Conservation (phyloP, 2,797 vertebrate species). For the Mastacembelus armatus region DNA sequence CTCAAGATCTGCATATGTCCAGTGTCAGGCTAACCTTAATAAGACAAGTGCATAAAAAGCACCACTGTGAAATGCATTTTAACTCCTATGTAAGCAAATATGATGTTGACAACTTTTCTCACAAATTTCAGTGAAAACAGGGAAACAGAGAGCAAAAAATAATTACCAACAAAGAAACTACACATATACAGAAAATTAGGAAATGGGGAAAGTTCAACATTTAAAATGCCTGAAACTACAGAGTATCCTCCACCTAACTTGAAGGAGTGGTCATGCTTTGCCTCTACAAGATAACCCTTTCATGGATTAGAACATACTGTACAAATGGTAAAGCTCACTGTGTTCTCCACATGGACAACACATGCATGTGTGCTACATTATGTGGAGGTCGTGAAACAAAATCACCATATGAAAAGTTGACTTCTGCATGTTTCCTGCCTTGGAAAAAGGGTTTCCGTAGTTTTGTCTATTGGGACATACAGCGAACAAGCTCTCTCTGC, state of each 20-base stretch:
- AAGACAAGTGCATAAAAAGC: background rate
- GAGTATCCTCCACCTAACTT: background rate
- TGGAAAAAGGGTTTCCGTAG: background rate
- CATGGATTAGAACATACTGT: slow-evolving; percentile 30
- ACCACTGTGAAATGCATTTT: background rate
- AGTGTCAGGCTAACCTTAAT: slow-evolving; percentile 30
- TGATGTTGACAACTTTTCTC: background rate
- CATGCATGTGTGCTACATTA: slow-evolving; percentile 4
- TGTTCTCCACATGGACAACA: slow-evolving; percentile 22
- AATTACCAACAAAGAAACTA: slow-evolving; percentile 1
- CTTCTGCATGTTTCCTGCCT: background rate
- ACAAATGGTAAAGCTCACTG: slow-evolving; percentile 27
- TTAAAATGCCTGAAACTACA: slow-evolving; percentile 20
- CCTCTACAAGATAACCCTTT: slow-evolving; percentile 60
- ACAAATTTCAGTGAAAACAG: background rate
- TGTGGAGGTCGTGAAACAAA: background rate
- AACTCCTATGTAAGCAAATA: background rate
- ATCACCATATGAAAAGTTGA: slow-evolving; percentile 11
- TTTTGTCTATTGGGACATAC: slow-evolving; percentile 12
- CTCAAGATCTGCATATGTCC: slow-evolving; percentile 32
- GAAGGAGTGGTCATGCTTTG: slow-evolving; percentile 47
- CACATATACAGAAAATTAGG: background rate
- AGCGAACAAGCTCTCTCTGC: background rate
- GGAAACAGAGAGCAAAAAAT: background rate
- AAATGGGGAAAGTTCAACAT: slow-evolving; percentile 32